These are phyloP conservation scores for Hololepta plana DNA, from an alignment of 2,888 invertebrate genomes.

Conservation along the genomic window DNA sequence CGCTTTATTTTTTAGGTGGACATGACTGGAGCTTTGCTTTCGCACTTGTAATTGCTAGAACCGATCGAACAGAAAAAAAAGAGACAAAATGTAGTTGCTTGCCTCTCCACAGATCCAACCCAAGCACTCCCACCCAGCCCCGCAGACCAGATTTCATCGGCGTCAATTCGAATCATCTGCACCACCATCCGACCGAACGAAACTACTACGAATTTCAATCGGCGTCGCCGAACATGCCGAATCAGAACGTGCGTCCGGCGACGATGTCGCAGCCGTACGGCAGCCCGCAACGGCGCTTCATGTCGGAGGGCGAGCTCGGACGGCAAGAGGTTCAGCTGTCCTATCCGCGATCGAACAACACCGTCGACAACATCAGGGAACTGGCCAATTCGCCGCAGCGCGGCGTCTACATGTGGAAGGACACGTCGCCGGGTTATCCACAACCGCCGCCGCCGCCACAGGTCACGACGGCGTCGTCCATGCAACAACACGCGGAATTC, in stretches of 20 bases:
- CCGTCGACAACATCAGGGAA: conserved; percentile 74
- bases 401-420: conserved; percentile 64
- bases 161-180: conserved; percentile 28
- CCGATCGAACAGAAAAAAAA: too few relatives aligned
- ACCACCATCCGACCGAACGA: too few relatives aligned
- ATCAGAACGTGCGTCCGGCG: conserved; percentile 6
- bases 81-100: conserved; percentile 18
- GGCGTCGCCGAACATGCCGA: conserved; percentile 9
- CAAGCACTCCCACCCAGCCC: conserved; percentile 80
- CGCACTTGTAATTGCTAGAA: conserved; percentile 14
- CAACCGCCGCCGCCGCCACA: conserved; percentile 16
- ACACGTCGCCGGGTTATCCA: conserved; percentile 43
- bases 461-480: conserved; percentile 16
- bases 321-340: conserved; percentile 41
- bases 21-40: conserved; percentile 19
- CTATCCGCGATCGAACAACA: conserved; percentile 52
- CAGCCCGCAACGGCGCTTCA: conserved; percentile 31
- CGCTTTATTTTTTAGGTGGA: conserved; percentile 27
- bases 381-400: conserved; percentile 76
- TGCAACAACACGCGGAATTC: conserved; percentile 22
- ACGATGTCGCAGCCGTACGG: conserved; percentile 21
- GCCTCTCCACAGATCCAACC: conserved; percentile 60
- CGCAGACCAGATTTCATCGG: conserved; percentile 77
- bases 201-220: conserved; percentile 26
- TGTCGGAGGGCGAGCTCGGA: conserved; percentile 67